Evolutionary conservation across 2,888 invertebrate genomes (phyloP), one percentile per base, ranked within the genome.

Genomic region (Actias luna): DNA sequence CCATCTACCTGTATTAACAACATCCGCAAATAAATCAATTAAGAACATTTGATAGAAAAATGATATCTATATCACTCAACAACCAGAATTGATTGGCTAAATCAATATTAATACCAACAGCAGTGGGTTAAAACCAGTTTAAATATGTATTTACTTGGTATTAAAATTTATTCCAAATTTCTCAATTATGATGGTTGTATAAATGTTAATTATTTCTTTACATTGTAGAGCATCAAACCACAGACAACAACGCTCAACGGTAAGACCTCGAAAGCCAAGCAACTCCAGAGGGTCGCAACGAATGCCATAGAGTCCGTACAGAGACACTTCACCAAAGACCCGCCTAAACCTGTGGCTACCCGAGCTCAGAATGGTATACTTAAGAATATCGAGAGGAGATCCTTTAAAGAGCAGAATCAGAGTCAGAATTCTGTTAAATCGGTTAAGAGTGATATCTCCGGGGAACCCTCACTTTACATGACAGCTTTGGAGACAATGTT

Each of bases 401-500:
- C 36, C 70, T 12, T 74, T 66, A 66, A 82, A 82, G 84, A 86
- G 64, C 88, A 88, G 68, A 91, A 87, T 52, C 83, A 85, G 62
- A 90, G 87, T 65, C 79, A 83, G 35, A 81, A 74, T 59, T 92
- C 92, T 33, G 75, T 78, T 0, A 88, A 93, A 39, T 93, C 93
- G 10, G 87, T 87, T 0, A 87, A 92, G 64, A 95, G 95, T 77
- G 95, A 95, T 87, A 94, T 95, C 61, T 95, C 96, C 67, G 95
- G 95, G 75, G 96, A 96, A 72, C 96, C 96, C 52, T 96, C 96
- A 27, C 86, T 97, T 39, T 97, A 97, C 75, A 93, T 95, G 79
- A 95, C 96, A 65, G 96, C 97, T 5, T 87, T 96, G 72, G 97
- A 97, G 79, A 96, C 95, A 67, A 92, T 94, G 94, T 95, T 83